Conservation (phyloP, 2,888 invertebrate species). For the Euplagia quadripunctaria region DNA sequence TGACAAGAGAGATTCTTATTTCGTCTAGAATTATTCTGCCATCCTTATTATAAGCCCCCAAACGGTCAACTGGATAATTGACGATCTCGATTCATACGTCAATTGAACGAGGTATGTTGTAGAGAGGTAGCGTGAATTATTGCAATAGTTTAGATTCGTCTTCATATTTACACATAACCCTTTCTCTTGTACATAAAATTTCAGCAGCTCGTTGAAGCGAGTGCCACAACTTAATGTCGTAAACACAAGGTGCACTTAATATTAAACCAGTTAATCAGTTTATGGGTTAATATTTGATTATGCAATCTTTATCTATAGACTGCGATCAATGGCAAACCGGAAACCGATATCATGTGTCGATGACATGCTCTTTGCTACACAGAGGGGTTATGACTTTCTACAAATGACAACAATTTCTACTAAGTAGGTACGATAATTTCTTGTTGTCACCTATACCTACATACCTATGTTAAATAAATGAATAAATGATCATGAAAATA, state of each 20-base stretch:
- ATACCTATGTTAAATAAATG: not conserved
- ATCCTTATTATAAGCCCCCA: not conserved
- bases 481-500: not conserved
- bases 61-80: constrained; percentile 34
- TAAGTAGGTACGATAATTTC: not conserved
- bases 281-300: not conserved
- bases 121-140: constrained; percentile 6
- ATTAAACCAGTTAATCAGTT: not conserved
- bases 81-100: constrained; percentile 18
- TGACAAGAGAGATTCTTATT: not conserved
- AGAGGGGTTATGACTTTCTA: not conserved
- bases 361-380: not conserved
- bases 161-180: not conserved
- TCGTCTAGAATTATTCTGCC: not conserved
- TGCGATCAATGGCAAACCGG: not conserved
- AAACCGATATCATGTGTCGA: not conserved
- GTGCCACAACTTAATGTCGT: not conserved
- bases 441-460: not conserved
- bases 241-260: not conserved
- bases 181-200: not conserved
- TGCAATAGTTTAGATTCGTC: not conserved
- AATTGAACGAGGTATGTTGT: constrained; percentile 20
- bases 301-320: not conserved
- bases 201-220: too few species aligned
- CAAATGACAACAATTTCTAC: not conserved